phyloP scores from a whole-genome alignment of 2,113 vertebrate genomes.

The Murina feae region DNA sequence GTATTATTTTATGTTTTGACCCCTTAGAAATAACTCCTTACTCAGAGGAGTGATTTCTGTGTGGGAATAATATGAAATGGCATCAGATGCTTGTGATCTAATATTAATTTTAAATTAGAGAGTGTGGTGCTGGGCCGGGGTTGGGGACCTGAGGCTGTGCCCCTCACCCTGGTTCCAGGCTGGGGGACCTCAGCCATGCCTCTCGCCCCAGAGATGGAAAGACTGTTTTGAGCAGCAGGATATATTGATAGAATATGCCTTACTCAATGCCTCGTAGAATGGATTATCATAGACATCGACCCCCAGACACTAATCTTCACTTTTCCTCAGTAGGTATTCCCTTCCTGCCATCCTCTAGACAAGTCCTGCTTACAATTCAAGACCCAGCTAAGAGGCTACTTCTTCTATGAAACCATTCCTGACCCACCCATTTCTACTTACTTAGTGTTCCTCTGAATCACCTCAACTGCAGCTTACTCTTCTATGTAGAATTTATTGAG shows the following conservation, averaged over 20 bases:
- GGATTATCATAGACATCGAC: background rate
- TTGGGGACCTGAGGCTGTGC: no score
- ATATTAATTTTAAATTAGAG: constrained; percentile 6
- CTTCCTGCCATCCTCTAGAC: background rate
- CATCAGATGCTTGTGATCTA: background rate
- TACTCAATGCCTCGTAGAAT: background rate
- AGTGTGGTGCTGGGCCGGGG: no score
- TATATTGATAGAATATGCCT: background rate
- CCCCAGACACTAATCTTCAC: background rate
- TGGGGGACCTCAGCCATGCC: no score
- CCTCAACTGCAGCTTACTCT: background rate
- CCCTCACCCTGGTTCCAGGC: no score
- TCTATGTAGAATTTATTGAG: background rate
- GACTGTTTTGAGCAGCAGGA: background rate
- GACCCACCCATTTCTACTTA: background rate
- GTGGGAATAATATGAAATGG: background rate
- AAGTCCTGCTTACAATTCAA: constrained; percentile 16
- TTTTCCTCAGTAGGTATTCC: background rate
- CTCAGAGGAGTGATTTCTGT: background rate
- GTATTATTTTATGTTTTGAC: background rate
- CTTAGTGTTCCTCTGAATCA: background rate
- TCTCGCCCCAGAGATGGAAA: no score
- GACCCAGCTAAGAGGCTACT: background rate
- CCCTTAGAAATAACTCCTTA: background rate
- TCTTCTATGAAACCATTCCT: background rate